These are phyloP conservation scores for Drosophila tani DNA, from an alignment of 1,140 invertebrate species.

Conservation along the genomic window DNA sequence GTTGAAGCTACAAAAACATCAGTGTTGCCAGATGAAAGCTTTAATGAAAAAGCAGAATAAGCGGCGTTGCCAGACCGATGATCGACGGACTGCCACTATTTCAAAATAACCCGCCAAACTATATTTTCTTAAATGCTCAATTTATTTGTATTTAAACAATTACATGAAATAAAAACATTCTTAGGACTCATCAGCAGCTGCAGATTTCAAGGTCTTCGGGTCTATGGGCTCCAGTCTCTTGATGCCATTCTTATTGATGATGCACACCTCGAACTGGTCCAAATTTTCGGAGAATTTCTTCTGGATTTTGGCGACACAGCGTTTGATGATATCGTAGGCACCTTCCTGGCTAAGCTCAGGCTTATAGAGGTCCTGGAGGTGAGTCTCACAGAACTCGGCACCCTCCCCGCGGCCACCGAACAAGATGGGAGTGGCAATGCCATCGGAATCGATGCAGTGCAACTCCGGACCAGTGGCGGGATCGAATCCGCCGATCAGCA, in stretches of 20 bases:
- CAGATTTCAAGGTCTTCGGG: too few relatives aligned
- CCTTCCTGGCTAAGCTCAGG: constrained; percentile 91
- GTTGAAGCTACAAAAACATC: constrained; percentile 4
- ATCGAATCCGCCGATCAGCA: constrained; percentile 87
- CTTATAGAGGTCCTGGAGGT: constrained; percentile 94
- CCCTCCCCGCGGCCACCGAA: constrained; percentile 97
- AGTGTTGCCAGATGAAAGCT: too few relatives aligned
- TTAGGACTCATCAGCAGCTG: too few relatives aligned
- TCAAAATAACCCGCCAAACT: not conserved
- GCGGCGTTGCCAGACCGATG: not conserved
- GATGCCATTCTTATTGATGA: constrained; percentile 90
- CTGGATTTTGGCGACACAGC: constrained; percentile 94
- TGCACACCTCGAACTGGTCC: constrained; percentile 94
- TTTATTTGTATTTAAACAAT: too few relatives aligned
- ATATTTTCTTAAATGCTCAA: too few relatives aligned
- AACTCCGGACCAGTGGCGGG: constrained; percentile 90
- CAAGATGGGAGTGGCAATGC: constrained; percentile 91
- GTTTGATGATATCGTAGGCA: constrained; percentile 92
- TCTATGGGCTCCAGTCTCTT: not conserved
- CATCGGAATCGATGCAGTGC: constrained; percentile 92
- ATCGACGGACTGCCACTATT: not conserved
- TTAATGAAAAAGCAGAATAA: too few relatives aligned
- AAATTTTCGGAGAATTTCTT: constrained; percentile 95
- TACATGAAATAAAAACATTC: too few relatives aligned
- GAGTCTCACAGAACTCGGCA: constrained; percentile 90